phyloP scores from a whole-genome alignment of 2,888 invertebrate genomes.

The Polymixis flavicincta region DNA sequence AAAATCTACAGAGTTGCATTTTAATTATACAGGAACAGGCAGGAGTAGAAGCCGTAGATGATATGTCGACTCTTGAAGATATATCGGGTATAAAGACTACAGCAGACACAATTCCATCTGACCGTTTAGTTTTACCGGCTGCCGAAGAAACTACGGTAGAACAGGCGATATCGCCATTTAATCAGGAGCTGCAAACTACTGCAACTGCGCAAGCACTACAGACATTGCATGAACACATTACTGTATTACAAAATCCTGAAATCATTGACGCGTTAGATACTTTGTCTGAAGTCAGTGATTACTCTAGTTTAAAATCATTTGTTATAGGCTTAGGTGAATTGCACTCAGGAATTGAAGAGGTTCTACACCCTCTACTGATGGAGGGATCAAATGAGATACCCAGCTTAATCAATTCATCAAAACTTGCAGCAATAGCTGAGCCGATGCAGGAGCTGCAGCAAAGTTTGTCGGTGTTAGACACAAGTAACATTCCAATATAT shows the following conservation, averaged over 20 bases:
- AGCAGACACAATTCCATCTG: conserved; percentile 85
- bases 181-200: conserved; percentile 67
- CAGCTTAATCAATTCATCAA: conserved; percentile 72
- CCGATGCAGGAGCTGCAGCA: conserved; percentile 83
- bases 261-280: conserved; percentile 81
- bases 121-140: conserved; percentile 78
- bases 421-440: conserved; percentile 80
- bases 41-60: conserved; percentile 86
- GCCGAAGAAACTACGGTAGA: conserved; percentile 75
- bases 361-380: conserved; percentile 81
- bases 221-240: conserved; percentile 80
- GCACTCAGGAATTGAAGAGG: conserved; percentile 79
- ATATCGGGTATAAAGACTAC: conserved; percentile 90
- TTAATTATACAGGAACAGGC: conserved; percentile 86
- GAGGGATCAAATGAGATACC: conserved; percentile 77
- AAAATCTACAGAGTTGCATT: conserved; percentile 85
- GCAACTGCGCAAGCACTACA: conserved; percentile 82
- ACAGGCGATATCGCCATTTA: conserved; percentile 67
- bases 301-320: conserved; percentile 81
- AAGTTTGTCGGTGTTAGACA: conserved; percentile 81
- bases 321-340: conserved; percentile 77
- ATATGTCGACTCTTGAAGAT: conserved; percentile 91
- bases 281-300: conserved; percentile 81
- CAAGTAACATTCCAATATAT: conserved; percentile 83
- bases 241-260: conserved; percentile 79